These are phyloP conservation scores for Parasteatoda lunata DNA, from an alignment of 2,888 invertebrate genomes.

Conservation along the genomic window DNA sequence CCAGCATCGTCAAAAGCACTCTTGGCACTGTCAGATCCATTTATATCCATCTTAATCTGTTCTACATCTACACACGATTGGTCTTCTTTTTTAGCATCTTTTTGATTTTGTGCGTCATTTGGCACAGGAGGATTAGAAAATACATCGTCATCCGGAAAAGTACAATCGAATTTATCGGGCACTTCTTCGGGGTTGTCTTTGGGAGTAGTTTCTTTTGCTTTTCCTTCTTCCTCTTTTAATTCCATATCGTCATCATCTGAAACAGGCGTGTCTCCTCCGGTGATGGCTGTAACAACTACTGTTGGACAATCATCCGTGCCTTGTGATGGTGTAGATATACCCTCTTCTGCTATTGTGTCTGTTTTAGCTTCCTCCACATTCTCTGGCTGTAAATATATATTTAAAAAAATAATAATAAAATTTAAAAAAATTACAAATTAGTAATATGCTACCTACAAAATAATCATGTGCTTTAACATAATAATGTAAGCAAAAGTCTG, in stretches of 20 bases:
- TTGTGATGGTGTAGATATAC: constrained; percentile 28
- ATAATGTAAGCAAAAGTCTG: too few species aligned
- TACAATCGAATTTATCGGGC: constrained; percentile 55
- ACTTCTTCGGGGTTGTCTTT: constrained; percentile 15
- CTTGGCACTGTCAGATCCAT: constrained; percentile 34
- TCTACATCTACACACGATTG: constrained; percentile 17
- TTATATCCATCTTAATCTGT: constrained; percentile 47
- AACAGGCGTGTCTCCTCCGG: constrained; percentile 49
- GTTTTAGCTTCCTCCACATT: constrained; percentile 16
- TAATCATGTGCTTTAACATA: too few species aligned
- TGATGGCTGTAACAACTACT: constrained; percentile 46
- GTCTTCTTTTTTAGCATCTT: constrained; percentile 6
- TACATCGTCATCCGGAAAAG: constrained; percentile 29
- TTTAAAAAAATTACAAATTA: too few species aligned
- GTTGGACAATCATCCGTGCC: constrained; percentile 56
- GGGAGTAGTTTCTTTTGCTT: neutral
- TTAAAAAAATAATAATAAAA: too few species aligned
- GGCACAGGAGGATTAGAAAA: constrained; percentile 20
- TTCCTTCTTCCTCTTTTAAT: constrained; percentile 31
- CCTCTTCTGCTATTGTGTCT: constrained; percentile 32
- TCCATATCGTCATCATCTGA: constrained; percentile 54
- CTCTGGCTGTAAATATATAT: constrained; percentile 25
- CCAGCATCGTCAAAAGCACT: constrained; percentile 29
- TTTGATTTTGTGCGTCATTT: neutral
- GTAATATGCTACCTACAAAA: too few species aligned